Conservation (phyloP, 2,888 invertebrate species). For the Cybosia mesomella region DNA sequence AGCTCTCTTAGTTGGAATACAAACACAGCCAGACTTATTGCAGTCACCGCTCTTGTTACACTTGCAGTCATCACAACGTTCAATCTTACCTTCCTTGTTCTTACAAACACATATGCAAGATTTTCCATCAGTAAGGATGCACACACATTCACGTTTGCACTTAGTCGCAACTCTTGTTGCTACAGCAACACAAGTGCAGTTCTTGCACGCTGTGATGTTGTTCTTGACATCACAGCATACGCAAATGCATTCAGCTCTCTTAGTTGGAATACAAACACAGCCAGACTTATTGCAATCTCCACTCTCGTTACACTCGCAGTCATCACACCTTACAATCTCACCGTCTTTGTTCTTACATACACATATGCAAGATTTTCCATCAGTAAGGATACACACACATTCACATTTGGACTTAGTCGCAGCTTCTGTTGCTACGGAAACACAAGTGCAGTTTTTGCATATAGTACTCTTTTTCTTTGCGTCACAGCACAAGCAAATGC, state of each 20-base stretch:
- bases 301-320: conserved; percentile 51
- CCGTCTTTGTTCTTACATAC: conserved; percentile 47
- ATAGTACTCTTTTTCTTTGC: not conserved
- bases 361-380: conserved; percentile 52
- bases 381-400: conserved; percentile 46
- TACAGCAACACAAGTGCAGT: conserved; percentile 4
- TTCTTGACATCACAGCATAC: conserved; percentile 45
- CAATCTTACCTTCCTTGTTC: conserved; percentile 39
- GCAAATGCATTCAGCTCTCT: conserved; percentile 51
- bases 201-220: conserved; percentile 33
- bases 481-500: conserved; percentile 1
- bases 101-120: conserved; percentile 42
- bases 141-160: conserved; percentile 36
- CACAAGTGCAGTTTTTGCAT: conserved; percentile 31
- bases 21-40: conserved; percentile 26
- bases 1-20: conserved; percentile 40
- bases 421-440: too few species aligned
- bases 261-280: conserved; percentile 57
- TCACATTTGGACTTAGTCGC: conserved; percentile 18
- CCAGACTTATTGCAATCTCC: conserved; percentile 51
- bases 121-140: conserved; percentile 42
- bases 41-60: too few species aligned
- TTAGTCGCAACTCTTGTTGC: conserved; percentile 28
- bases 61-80: conserved; percentile 27
- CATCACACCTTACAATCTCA: conserved; percentile 40